Evolutionary conservation across 2,113 vertebrate species (phyloP), one percentile per base, ranked within the genome.

Genomic region (Cyanistes caeruleus): DNA sequence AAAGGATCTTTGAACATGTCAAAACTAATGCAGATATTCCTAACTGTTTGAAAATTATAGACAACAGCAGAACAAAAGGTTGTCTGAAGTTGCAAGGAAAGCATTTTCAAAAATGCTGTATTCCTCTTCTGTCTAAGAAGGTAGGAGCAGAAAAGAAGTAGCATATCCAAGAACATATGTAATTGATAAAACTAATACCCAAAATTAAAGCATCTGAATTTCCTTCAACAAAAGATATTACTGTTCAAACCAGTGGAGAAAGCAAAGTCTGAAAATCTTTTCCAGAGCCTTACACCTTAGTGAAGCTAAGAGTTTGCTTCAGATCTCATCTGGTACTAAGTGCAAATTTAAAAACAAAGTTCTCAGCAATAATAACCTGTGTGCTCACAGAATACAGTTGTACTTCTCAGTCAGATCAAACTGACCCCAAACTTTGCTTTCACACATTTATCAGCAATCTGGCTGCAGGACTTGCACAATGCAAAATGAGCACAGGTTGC

Each of bases 11-110:
- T 90, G 94, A 87, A 94, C 84, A 68, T 68, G 73, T 94, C 79
- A 96, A 96, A 96, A 85, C 68, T 23, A 90, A 84, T 55, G 35
- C 68, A 96, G 73, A 73, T 78, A 92, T 90, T 95, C 95, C 86
- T 91, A 93, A 93, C 68, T 75, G 83, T 97, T 96, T 96, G 95
- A 97, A 97, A 97, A 89, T 59, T 77, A 52, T 13, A 95, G 92
- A 97, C 70, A 95, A 89, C 65, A 96, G 68, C 52, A 96, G 97
- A 97, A 98, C 74, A 97, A 97, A 90, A 97, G 84, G 91, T 23
- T 94, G 56, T 84, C 73, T 93, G 85, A 97, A 97, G 95, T 95
- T 96, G 15, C 75, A 88, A 79, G 89, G 86, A 93, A 67, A 49
- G 20, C 56, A 82, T 84, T 90, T 94, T 73, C 74, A 85, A 82